Base-by-base conservation (phyloP, 1,140 invertebrate species). In the Chlorops oryzae region DNA sequence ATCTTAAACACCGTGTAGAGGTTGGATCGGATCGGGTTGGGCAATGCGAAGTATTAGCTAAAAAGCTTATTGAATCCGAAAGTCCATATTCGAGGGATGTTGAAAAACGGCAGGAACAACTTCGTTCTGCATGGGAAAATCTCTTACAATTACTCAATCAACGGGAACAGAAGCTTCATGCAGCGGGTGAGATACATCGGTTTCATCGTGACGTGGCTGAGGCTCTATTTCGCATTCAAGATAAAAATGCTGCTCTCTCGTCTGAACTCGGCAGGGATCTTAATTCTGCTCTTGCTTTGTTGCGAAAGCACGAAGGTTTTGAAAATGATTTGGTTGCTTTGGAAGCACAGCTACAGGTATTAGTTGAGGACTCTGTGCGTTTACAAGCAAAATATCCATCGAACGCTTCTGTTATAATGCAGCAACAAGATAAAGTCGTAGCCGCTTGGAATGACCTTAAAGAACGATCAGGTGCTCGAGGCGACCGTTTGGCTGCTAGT, bases 121-220 rank as follows among this genome's bases (percentile, higher is more conserved):
- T 97, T 5, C 85, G 87, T 89, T 92, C 74, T 75, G 80, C 85
- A 3, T 98, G 95, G 95, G 85, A 92, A 52, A 81, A 87, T 38
- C 78, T 98, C 0, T 74, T 95, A 28, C 85, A 91, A 25, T 81
- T 92, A 58, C 86, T 98, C 35, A 85, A 88, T 56, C 82, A 87
- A 47, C 80, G 94, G 12, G 89, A 92, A 55, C 81, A 87, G 50
- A 85, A 92, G 42, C 76, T 98, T 7, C 82, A 86, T 60, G 93
- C 92, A 1, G 95, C 95, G 5, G 93, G 90, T 17, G 92, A 97
- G 74, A 94, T 98, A 54, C 95, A 98, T 73, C 80, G 92, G 32
- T 98, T 96, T 79, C 95, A 98, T 75, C 81, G 93, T 20, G 95
- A 98, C 72, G 92, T 95, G 0, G 90, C 88, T 6, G 95, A 98